Conservation (phyloP, 2,113 vertebrate species). For the Machaerirhynchus nigripectus region DNA sequence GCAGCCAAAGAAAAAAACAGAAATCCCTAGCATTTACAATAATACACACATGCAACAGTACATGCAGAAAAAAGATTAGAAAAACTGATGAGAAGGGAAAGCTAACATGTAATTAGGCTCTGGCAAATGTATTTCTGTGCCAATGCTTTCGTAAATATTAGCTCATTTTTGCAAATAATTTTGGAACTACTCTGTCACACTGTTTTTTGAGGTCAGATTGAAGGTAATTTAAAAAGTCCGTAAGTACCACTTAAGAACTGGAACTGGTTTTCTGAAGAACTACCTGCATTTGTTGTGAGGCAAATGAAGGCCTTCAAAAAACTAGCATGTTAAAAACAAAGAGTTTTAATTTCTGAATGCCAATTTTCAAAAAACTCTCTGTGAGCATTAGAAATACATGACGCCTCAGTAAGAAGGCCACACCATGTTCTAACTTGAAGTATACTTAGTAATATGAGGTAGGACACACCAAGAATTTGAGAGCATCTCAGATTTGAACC, state of each 20-base stretch:
- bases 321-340: background rate
- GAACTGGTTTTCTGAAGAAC: background rate
- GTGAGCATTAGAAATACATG: background rate
- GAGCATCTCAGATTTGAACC: background rate
- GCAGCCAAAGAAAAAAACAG: constrained; percentile 10
- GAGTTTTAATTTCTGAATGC: background rate
- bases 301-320: background rate
- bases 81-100: constrained; percentile 32
- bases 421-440: background rate
- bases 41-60: constrained; percentile 45
- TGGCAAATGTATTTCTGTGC: constrained; percentile 19
- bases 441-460: background rate
- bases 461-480: background rate
- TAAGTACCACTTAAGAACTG: background rate
- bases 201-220: background rate
- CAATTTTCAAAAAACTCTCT: background rate
- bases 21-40: constrained; percentile 9
- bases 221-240: background rate
- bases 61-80: constrained; percentile 43
- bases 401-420: background rate
- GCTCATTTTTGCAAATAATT: background rate
- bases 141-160: constrained; percentile 1
- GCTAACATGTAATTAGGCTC: constrained; percentile 14
- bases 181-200: background rate
- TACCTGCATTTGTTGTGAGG: background rate